Base-by-base conservation (phyloP, 2,113 vertebrate species). In the Coptodon rendalli region DNA sequence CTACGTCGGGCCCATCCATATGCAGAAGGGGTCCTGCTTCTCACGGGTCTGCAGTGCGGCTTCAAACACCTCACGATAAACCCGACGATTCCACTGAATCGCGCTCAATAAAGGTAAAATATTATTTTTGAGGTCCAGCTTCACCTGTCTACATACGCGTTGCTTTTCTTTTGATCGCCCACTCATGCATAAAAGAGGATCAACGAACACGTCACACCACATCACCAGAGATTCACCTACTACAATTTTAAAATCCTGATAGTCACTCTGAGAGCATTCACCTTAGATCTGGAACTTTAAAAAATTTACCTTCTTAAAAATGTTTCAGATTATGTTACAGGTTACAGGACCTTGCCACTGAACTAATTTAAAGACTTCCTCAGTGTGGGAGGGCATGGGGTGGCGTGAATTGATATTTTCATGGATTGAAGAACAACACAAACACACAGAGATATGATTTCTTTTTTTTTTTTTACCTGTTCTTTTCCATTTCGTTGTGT, bases 401-500 rank as follows among this genome's bases (percentile, higher is more conserved):
- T 54, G 71, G n/a, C 11, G 19, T 66, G 29, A 81, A 52, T 31
- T 45, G 1, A 19, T 53, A 43, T 61, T 86, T 0, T 4, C 57
- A 80, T 19, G 38, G 22, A 66, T 3, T 79, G 53, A 66, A 14
- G 27, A 90, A 14, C 4, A 84, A 45, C 59, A 63, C 34, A 88
- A 17, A 84, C 4, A 63, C 27, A 81, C 19, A 48, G 0, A 81
- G 5, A 90, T 14, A 91, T n/a, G 80, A 40, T 53, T 2, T 84
- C 14, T 2, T 81, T 22, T 13, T 16, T 53, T 61, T 53, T 61
- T 68, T 68, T 68, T 94, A 99, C 98, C 98, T 97, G 97, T 99
- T 99, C 93, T 99, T 99, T 89, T 99, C 98, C 98, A 99, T 99
- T 96, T 99, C 98, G 48, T 99, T 99, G 95, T 99, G 98, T 7